Base-by-base conservation (phyloP, 2,797 vertebrate genomes). In the Syngnathus acus region DNA sequence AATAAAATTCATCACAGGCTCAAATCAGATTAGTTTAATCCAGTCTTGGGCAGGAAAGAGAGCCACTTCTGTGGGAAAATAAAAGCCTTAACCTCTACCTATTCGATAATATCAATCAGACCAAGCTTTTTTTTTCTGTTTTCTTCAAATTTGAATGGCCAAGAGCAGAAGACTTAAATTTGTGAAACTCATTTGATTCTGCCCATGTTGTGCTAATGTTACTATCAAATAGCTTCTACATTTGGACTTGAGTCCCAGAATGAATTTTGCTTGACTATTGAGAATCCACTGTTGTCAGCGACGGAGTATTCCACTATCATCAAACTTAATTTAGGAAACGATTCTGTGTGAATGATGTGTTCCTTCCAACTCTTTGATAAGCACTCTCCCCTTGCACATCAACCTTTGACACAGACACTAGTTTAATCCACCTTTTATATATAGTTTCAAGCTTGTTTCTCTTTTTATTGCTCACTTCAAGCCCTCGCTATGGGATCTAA, bases 21-120 rank as follows among this genome's bases (percentile, higher is more conserved):
- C 74, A 84, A 82, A 86, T 84, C 75, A 79, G 78, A 84, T 86
- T 85, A 81, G 68, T 70, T 72, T 85, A 84, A 86, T 86, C 78
- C 70, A 43, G 70, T 74, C 72, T 72, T 74, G 72, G 65, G 55
- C 71, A 70, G 68, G 59, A 72, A 70, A 61, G 63, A 74, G 80
- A 80, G 26, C 50, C 62, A 66, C 66, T 79, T 71, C 64, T 55
- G 68, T 39, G 42, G 40, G 14, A 26, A 62, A 62, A 43, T 23
- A 53, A 62, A 45, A 17, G 14, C 14, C 10, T 23, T 32, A 11
- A 55, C 26, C 32, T 58, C 32, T 14, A 17, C 55, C 13, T 3
- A 58, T 58, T 38, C 32, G 38, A 38, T 58, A 58, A 8, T 17
- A 37, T 37, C 0, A 32, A 37, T 37, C 7, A 16, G 14, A 37